These are phyloP conservation scores for Oncorhynchus mykiss DNA, from an alignment of 2,113 vertebrate genomes.

Conservation along the genomic window DNA sequence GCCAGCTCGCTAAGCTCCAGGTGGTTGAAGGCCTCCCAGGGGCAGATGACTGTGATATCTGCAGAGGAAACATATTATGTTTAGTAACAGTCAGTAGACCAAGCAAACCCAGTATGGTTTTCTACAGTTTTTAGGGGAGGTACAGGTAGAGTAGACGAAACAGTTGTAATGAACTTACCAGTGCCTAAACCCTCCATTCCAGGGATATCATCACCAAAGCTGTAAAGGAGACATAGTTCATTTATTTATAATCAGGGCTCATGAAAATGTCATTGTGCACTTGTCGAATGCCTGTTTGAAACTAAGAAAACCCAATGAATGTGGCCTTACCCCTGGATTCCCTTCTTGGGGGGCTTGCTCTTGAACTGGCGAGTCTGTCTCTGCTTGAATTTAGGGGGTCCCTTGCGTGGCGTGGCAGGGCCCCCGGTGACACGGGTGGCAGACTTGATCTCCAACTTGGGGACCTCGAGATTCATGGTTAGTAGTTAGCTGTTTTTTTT, in stretches of 20 bases:
- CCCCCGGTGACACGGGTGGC: slow-evolving; percentile 88
- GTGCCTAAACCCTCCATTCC: slow-evolving; percentile 98
- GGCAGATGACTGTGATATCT: slow-evolving; percentile 98
- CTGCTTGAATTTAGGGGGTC: slow-evolving; percentile 94
- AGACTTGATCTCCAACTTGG: slow-evolving; percentile 84
- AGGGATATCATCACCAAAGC: slow-evolving; percentile 95
- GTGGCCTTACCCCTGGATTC: slow-evolving; percentile 85
- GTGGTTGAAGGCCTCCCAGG: slow-evolving; percentile 98
- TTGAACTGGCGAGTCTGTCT: slow-evolving; percentile 95
- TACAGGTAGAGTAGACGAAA: not conserved
- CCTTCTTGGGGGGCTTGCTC: slow-evolving; percentile 96
- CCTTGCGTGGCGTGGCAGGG: slow-evolving; percentile 90
- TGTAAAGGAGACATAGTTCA: slow-evolving; percentile 50
- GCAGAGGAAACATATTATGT: slow-evolving; percentile 21
- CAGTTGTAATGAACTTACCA: slow-evolving; percentile 73
- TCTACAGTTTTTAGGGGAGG: no score
- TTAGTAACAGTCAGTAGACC: not conserved
- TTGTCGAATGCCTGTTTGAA: not conserved
- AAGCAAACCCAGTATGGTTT: no score
- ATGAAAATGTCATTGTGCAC: not conserved
- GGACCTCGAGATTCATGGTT: slow-evolving; percentile 86
- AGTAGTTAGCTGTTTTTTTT: slow-evolving; percentile 15
- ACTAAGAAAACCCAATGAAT: not conserved
- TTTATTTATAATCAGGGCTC: not conserved
- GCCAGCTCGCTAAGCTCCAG: slow-evolving; percentile 96